phyloP scores from a whole-genome alignment of 2,797 vertebrate species.

The Gallinago stenura region DNA sequence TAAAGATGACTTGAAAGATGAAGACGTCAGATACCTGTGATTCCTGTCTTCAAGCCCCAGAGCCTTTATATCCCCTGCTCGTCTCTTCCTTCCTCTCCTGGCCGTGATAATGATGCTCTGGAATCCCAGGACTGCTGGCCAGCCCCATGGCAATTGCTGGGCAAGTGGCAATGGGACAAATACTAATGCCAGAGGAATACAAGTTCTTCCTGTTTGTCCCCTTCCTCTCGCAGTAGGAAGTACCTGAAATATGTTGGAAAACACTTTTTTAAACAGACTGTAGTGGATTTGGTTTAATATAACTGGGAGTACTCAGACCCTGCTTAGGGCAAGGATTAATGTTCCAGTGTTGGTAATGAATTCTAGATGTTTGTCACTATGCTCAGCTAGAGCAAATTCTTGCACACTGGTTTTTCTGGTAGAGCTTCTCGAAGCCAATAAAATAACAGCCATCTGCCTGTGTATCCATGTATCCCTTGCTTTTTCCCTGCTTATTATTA shows the following conservation, averaged over 20 bases:
- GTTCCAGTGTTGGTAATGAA: neutral
- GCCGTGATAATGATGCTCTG: neutral
- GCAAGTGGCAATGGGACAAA: neutral
- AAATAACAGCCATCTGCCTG: neutral
- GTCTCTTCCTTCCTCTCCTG: neutral
- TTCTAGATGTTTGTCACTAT: neutral
- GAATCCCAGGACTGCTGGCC: neutral
- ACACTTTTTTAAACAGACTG: neutral
- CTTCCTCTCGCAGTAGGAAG: constrained; percentile 9
- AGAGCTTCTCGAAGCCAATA: neutral
- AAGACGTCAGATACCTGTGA: neutral
- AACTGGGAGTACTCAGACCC: neutral
- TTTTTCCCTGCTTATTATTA: neutral
- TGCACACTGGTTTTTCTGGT: neutral
- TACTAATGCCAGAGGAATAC: constrained; percentile 20
- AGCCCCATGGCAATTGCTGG: neutral
- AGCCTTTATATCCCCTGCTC: neutral
- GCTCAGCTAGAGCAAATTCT: neutral
- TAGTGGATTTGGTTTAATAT: neutral
- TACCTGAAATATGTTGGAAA: neutral
- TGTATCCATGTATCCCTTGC: neutral
- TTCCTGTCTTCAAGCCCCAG: neutral
- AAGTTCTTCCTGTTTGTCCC: constrained; percentile 32
- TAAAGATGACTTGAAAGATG: constrained; percentile 29
- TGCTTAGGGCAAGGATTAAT: neutral